Base-by-base conservation (phyloP, 2,888 invertebrate genomes). In the Drosophila merina region DNA sequence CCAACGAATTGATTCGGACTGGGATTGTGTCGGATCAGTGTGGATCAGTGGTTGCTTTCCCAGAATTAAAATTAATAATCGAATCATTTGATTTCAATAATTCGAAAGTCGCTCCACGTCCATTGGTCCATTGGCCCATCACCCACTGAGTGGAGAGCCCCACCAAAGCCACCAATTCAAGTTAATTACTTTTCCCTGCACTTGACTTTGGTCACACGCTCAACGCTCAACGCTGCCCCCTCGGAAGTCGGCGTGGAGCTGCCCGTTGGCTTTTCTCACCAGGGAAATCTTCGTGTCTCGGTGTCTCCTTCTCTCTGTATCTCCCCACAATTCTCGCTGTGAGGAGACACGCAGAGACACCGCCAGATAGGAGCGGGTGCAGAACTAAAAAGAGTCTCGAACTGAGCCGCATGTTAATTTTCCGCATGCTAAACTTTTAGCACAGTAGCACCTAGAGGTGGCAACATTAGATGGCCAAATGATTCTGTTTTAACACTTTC, bases 361-460 rank as follows among this genome's bases (percentile, higher is more conserved):
- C 9, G 44, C 52, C 25, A 54, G 45, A 66, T 51, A 33, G 54
- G 51, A 28, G 30, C 8, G 31, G 25, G 45, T 12, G 49, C 20
- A 30, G 40, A 38, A 45, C 62, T 40, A 42, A 50, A 42, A 30
- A 14, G 59, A 45, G 56, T 28, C 36, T 64, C 44, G 44, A 59
- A 59, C 66, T 51, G 67, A 76, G 88, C 77, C 77, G 80, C 86
- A 85, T 85, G 85, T 85, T 85, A 88, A 85, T 85, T 88, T 85
- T 85, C 85, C 85, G 88, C 85, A 87, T 88, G 85, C 84, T 84
- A 83, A 84, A 83, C 80, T 86, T 84, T 84, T 88, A 88, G 88
- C 86, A 84, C 84, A 88, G 84, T 88, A 84, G 84, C 84, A 66
- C 57, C 51, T 71, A 50, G 71, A 12, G 71, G 44, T 71, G 72